Base-by-base conservation (phyloP, 2,888 invertebrate genomes). In the Spodoptera exigua region DNA sequence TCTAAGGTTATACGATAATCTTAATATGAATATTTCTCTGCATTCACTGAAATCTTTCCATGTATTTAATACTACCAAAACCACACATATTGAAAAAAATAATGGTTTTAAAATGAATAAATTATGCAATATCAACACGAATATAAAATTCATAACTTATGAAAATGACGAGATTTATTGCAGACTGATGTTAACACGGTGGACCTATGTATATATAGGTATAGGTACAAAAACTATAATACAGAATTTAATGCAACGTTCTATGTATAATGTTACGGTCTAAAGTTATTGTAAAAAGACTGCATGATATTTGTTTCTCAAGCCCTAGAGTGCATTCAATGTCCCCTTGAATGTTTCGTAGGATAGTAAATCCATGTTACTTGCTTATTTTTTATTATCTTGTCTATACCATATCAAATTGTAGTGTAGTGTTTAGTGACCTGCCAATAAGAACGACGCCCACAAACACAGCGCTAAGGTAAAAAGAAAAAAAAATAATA, bases 181-280 rank as follows among this genome's bases (percentile, higher is more conserved):
- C 63, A 74, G 41, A 56, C 52, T 75, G 66, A 70, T 59, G 39
- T 66, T 67, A 57, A 61, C 41, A 56, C 57, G 69, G 40, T 69
- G 63, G 46, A 58, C 56, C 41, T 69, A 69, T 54, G 69, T 63
- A 63, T 70, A 73, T 40, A 27, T 27, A 27, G 10, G 13, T 35
- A n/a, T n/a, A n/a, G 27, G 27, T 59, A 44, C 71, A 60, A 57
- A 70, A 72, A 72, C 57, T 67, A 75, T 57, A 9, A 57, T 55
- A 74, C 56, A 55, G 57, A 60, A 57, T 27, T 54, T 46, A 45
- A 18, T 57, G 13, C 12, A 51, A 61, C 48, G 63, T 53, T 73
- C 12, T 58, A 56, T 45, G 27, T 56, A 57, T 72, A 75, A 74
- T 74, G 73, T 76, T 72, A 74, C 76, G 76, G 76, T 60, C 74